Evolutionary conservation across 2,113 vertebrate species (phyloP).

Genomic region (Alexandromys fortis): DNA sequence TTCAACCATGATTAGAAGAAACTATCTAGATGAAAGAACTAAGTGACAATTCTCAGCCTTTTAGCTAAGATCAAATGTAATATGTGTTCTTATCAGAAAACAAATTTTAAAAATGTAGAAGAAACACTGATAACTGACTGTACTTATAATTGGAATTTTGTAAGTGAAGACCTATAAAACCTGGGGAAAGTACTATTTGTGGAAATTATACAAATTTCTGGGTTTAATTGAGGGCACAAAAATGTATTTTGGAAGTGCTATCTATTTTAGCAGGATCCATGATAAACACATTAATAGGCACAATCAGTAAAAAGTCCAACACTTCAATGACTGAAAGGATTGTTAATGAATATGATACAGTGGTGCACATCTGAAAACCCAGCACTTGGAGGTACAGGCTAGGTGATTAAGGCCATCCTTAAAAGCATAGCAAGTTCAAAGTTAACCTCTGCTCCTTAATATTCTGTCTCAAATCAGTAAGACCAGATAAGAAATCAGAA

Average conservation of each 20-base stretch:
- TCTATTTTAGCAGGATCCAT: neutral
- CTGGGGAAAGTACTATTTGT: slow-evolving; percentile 15
- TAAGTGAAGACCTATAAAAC: neutral
- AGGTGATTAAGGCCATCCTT: neutral
- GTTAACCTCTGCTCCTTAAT: neutral
- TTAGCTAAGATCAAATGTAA: too few relatives aligned
- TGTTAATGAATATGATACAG: neutral
- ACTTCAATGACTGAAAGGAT: neutral
- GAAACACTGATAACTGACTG: neutral
- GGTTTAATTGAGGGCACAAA: neutral
- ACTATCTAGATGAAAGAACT: slow-evolving; percentile 7
- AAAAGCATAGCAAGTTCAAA: neutral
- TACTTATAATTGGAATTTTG: neutral
- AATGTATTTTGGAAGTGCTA: neutral
- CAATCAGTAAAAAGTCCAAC: neutral
- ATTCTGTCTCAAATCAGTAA: neutral
- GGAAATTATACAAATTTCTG: neutral
- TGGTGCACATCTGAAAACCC: neutral
- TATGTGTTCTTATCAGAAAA: neutral
- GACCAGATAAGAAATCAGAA: neutral
- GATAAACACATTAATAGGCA: neutral
- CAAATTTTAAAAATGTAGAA: neutral
- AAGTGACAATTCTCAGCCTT: neutral
- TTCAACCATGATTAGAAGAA: slow-evolving; percentile 29
- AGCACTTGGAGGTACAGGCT: neutral